Percentiles rank a stretch among this genome's conserved stretches.
phyloP scores from a whole-genome alignment of 1,140 invertebrate species.

The Aphis craccivora region DNA sequence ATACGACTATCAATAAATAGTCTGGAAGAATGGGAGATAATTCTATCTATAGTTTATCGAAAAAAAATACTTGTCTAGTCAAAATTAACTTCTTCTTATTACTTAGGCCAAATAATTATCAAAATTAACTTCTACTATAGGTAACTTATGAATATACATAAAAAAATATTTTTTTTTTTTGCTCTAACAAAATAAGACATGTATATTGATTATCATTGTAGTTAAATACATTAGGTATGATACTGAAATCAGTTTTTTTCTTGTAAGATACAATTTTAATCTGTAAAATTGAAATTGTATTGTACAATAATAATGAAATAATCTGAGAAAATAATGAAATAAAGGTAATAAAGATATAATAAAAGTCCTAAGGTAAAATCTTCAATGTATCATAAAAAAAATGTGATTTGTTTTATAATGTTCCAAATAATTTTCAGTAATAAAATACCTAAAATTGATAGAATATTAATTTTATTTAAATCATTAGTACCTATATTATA shows the following conservation, averaged over 20 bases:
- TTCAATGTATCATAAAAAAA: background rate
- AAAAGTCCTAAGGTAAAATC: background rate
- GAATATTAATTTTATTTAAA: background rate
- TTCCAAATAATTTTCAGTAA: background rate
- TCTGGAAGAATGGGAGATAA: slow-evolving; percentile 30
- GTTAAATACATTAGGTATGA: background rate
- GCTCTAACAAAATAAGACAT: background rate
- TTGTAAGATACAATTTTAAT: background rate
- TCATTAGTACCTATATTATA: background rate
- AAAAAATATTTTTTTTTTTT: background rate
- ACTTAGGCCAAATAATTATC: background rate
- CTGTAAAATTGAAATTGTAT: background rate
- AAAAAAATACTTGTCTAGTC: slow-evolving; percentile 20
- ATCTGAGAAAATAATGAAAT: background rate
- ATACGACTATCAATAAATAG: slow-evolving; percentile 2
- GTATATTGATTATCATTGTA: background rate
- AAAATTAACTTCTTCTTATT: background rate
- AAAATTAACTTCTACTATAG: background rate
- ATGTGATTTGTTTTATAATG: background rate
- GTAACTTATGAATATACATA: background rate
- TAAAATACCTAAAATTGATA: background rate
- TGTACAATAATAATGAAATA: background rate
- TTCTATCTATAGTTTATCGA: background rate
- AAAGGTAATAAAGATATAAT: background rate
- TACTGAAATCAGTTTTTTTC: background rate